A percentile compares a stretch with the other conserved stretches of the same genome.
These are phyloP conservation scores for Adelphocoris suturalis DNA, from an alignment of 2,888 invertebrate species.

Conservation along the genomic window DNA sequence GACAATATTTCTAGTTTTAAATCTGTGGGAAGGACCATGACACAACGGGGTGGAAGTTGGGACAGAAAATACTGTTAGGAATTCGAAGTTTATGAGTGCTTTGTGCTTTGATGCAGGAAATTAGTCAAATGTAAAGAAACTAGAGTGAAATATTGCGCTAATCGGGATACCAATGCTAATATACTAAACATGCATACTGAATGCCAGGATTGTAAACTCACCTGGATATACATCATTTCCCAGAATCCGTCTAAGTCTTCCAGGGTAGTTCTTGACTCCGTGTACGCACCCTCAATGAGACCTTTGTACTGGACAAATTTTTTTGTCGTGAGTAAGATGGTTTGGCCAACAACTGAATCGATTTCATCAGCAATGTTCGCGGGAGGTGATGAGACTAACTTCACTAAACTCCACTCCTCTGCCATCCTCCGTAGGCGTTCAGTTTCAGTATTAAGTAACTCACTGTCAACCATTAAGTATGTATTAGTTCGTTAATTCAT, in stretches of 20 bases:
- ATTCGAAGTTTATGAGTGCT: no score
- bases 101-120: no score
- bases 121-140: no score
- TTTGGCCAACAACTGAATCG: conserved; percentile 46
- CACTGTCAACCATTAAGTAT: neutral
- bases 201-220: neutral
- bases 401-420: neutral
- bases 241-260: conserved; percentile 56
- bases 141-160: no score
- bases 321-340: conserved; percentile 15
- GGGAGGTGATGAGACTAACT: neutral
- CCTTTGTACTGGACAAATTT: conserved; percentile 49
- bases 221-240: conserved; percentile 56
- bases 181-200: neutral
- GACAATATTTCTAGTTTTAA: no score
- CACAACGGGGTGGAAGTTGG: no score
- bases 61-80: no score
- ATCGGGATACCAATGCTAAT: neutral
- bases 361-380: conserved; percentile 23
- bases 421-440: conserved; percentile 9
- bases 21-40: no score
- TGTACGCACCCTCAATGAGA: neutral
- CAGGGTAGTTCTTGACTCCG: conserved; percentile 15
- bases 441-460: neutral
- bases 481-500: no score